Evolutionary conservation across 2,113 vertebrate species (phyloP), one percentile per base, ranked within the genome.

Genomic region (Saiga tatarica): DNA sequence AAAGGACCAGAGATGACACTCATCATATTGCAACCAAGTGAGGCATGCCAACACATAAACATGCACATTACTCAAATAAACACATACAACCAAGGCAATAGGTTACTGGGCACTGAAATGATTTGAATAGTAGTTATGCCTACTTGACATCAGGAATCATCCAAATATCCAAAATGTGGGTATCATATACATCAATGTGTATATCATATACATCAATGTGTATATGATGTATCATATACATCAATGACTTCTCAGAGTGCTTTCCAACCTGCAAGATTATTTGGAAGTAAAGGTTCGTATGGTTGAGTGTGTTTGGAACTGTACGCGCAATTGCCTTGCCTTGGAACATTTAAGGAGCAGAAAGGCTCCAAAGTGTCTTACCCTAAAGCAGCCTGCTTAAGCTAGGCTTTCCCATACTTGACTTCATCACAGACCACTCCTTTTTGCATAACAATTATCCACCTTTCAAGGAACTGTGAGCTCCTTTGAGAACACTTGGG

Each of bases 101-200:
- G 6, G 30, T 47, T 50, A n/a, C 60, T 50, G 8, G 36, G 13
- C 2, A 23, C 28, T 76, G 45, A 60, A 81, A 67, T 28, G 60
- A 36, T n/a, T 39, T 39, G n/a, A 78, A 19, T 25, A 45, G 45
- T 45, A 45, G 45, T 45, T 79, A 21, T 57, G 21, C 26, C 74
- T 89, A 62, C 30, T 60, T 71, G 76, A 50, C 88, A 53, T 36
- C 62, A 84, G 71, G 74, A 87, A 88, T 83, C 74, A 94, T 16
- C 76, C 74, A 95, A 36, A 64, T 81, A 91, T 57, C n/a, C 30
- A 90, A 50, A 59, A 36, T 11, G 3, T 64, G 59, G 47, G 8
- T 59, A n/a, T 93, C 53, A 67, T 64, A 84, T 14, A 33, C 2
- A 42, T 17, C 39, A 84, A 1, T 0, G 33, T 82, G 23, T 25